Conservation (phyloP, 2,797 vertebrate species). For the Cynopterus sphinx region DNA sequence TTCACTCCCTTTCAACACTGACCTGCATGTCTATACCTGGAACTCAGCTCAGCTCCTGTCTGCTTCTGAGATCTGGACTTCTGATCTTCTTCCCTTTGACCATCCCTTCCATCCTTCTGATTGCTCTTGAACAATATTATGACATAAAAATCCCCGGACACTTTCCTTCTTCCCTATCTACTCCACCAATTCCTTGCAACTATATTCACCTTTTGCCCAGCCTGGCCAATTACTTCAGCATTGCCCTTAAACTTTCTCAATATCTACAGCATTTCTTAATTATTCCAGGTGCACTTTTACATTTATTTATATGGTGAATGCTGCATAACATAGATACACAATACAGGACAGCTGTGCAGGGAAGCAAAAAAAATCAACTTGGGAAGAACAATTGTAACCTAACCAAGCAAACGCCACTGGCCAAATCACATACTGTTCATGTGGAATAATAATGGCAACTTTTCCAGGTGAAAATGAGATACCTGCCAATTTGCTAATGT, state of each 20-base stretch:
- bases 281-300: constrained; percentile 6
- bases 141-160: not conserved
- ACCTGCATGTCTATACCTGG: not conserved
- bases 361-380: constrained; percentile 62
- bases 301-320: constrained; percentile 40
- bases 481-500: not conserved
- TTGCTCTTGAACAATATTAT: not conserved
- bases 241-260: constrained; percentile 16
- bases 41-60: not conserved
- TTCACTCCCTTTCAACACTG: not conserved
- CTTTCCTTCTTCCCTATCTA: not conserved
- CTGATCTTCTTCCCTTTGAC: not conserved
- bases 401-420: not conserved
- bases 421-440: not conserved
- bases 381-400: constrained; percentile 42
- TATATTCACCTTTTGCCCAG: not conserved
- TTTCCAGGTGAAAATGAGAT: not conserved
- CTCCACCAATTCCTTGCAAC: not conserved
- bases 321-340: not conserved
- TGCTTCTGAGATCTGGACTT: not conserved
- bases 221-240: not conserved
- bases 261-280: constrained; percentile 47
- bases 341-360: constrained; percentile 50
- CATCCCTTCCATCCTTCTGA: not conserved
- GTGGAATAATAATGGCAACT: constrained; percentile 18